Evolutionary conservation across 2,888 invertebrate species (phyloP).

Genomic region (Mayetiola destructor): DNA sequence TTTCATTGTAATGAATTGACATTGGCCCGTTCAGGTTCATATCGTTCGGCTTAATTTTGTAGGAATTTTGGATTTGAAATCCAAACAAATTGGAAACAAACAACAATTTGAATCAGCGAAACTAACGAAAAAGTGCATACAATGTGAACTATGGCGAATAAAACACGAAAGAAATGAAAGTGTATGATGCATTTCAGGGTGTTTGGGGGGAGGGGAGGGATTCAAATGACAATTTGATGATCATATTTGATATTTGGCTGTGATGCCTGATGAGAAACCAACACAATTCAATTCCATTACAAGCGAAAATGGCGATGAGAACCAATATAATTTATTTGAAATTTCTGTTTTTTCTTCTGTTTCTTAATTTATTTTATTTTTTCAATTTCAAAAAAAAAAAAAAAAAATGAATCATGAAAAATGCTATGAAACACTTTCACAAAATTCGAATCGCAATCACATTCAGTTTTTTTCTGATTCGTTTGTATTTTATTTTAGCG

Average conservation of each 20-base stretch:
- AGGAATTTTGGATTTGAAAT: neutral
- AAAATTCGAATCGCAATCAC: conserved; percentile 1
- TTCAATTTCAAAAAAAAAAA: neutral
- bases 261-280: neutral
- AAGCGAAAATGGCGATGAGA: neutral
- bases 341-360: neutral
- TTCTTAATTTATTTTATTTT: neutral
- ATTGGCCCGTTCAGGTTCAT: neutral
- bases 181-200: too few species aligned
- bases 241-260: neutral
- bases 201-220: too few species aligned
- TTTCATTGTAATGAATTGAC: neutral
- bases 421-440: conserved; percentile 11
- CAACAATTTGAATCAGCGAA: too few species aligned
- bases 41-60: neutral
- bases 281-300: neutral
- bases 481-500: neutral
- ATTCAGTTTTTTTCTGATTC: neutral
- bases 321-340: neutral
- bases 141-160: conserved; percentile 2
- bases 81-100: neutral
- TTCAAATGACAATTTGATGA: neutral
- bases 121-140: too few species aligned
- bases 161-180: conserved; percentile 5
- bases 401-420: neutral